These are phyloP conservation scores for Ornithoptera priamus DNA, from an alignment of 2,888 invertebrate genomes.

Conservation along the genomic window DNA sequence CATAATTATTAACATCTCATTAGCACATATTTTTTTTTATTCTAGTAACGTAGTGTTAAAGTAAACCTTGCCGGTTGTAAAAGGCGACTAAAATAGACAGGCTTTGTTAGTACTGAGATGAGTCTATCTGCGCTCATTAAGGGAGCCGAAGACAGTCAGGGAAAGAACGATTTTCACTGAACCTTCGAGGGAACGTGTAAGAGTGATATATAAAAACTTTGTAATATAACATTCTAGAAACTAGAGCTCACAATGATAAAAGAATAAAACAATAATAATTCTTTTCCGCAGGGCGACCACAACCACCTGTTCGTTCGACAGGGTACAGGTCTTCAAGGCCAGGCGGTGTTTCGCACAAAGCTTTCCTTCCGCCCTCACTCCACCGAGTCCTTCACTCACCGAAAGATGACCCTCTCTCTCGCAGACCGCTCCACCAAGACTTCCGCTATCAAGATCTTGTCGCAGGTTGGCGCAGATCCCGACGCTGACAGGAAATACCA, in stretches of 20 bases:
- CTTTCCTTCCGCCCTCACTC: constrained; percentile 98
- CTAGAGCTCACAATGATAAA: background rate
- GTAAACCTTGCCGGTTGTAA: too few relatives aligned
- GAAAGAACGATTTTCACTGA: too few relatives aligned
- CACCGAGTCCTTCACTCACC: constrained; percentile 98
- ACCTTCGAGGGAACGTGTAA: too few relatives aligned
- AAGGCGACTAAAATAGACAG: too few relatives aligned
- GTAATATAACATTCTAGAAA: background rate
- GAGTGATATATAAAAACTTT: background rate
- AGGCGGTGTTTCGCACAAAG: constrained; percentile 97
- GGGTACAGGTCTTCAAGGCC: constrained; percentile 98
- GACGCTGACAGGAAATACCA: constrained; percentile 94
- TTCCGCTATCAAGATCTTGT: constrained; percentile 96
- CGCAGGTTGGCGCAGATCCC: constrained; percentile 96
- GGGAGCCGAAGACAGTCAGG: too few relatives aligned
- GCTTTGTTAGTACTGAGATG: too few relatives aligned
- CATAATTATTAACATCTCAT: too few relatives aligned
- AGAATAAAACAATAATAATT: background rate
- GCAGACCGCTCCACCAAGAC: constrained; percentile 97
- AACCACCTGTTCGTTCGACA: constrained; percentile 98
- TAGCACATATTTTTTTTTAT: too few relatives aligned
- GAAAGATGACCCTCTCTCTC: constrained; percentile 98
- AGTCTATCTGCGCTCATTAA: too few relatives aligned
- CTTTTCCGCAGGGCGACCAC: constrained; percentile 90
- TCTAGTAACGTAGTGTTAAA: too few relatives aligned